Evolutionary conservation across 1,140 invertebrate genomes (phyloP), one percentile per base, ranked within the genome.

Genomic region (Drosophila triauraria): DNA sequence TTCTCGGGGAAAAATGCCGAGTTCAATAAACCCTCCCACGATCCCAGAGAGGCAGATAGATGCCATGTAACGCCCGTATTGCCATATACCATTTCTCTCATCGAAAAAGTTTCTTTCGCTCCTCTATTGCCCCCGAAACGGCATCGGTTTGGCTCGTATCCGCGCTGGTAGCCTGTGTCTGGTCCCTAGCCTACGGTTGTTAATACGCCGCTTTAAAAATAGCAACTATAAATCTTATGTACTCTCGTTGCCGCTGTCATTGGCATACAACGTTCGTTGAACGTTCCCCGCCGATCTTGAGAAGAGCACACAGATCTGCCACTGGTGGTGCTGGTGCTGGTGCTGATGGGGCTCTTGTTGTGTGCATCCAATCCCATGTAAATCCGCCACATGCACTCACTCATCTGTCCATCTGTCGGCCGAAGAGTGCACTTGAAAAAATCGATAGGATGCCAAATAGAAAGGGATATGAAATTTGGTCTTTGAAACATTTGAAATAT

Each of bases 191-290:
- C 70, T 87, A 87, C 84, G 77, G 65, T 81, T 88, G 77, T 87
- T 88, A 84, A 84, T 75, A 88, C 77, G 68, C 62, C 80, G 81
- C 80, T 84, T 88, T 88, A 90, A 88, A 88, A 88, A 88, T 88
- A 88, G 84, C 85, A 72, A 90, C 84, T 83, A 90, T 90, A 88
- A 88, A 88, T 88, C 84, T 90, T 78, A 63, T 67, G 58, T 72
- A 78, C 67, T 78, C 70, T 80, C 78, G 60, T 68, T 65, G 79
- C 53, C 56, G 60, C 58, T 61, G 40, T 68, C 61, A 79, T 80
- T 77, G 59, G 48, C 60, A 68, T 63, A 71, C 77, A 76, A 67
- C 75, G 77, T 75, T 85, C 63, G 56, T 47, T 68, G 51, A 69
- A 57, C 63, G 76, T 62, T 69, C 75, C 63, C 57, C 40, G 42